phyloP scores from a whole-genome alignment of 2,888 invertebrate species.

The Sialis fuliginosa region DNA sequence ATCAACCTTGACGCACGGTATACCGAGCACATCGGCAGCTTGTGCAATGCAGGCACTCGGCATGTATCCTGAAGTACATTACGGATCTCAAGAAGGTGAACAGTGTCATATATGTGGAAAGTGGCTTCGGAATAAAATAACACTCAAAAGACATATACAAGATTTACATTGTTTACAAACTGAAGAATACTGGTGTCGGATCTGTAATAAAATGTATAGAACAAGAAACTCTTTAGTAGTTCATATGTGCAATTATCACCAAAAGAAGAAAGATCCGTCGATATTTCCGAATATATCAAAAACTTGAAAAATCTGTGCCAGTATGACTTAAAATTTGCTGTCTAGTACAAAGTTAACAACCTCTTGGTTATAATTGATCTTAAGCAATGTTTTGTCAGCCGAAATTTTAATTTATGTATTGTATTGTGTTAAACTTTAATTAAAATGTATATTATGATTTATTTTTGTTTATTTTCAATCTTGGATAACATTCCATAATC shows the following conservation, averaged over 20 bases:
- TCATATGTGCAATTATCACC: conserved; percentile 20
- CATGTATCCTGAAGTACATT: background rate
- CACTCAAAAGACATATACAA: conserved; percentile 18
- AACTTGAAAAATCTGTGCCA: background rate
- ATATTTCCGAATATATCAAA: background rate
- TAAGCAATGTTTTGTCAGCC: no score
- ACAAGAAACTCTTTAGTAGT: conserved; percentile 21
- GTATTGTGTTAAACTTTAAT: no score
- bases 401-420: no score
- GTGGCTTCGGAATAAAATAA: conserved; percentile 18
- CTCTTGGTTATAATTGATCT: no score
- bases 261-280: conserved; percentile 11
- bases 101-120: conserved; percentile 20
- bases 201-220: conserved; percentile 18
- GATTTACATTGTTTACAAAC: conserved; percentile 19
- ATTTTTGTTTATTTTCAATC: no score
- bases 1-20: background rate
- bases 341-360: no score
- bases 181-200: conserved; percentile 18
- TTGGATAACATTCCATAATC: no score
- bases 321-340: no score
- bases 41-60: background rate
- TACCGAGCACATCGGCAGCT: background rate
- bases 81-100: conserved; percentile 9
- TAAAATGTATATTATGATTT: no score